These are phyloP conservation scores for Helleia helle DNA, from an alignment of 2,888 invertebrate species.

Conservation along the genomic window DNA sequence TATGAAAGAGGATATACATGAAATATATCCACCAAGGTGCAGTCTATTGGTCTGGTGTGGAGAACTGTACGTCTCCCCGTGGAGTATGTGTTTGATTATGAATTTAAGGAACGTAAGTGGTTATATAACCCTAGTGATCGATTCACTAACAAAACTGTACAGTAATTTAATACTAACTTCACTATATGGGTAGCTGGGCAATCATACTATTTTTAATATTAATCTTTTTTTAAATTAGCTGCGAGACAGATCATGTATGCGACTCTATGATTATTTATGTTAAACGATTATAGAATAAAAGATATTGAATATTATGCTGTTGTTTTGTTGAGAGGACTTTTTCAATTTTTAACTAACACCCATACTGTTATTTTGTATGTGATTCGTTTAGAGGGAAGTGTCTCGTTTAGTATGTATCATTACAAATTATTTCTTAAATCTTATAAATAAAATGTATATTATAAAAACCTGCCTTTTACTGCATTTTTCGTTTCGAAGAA, in stretches of 20 bases:
- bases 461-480: constrained; percentile 60
- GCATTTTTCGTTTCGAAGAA: constrained; percentile 48
- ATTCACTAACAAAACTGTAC: constrained; percentile 57
- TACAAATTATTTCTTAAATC: constrained; percentile 35
- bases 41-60: constrained; percentile 34
- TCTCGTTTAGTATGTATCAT: constrained; percentile 21
- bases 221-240: constrained; percentile 48
- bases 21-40: constrained; percentile 4
- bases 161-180: constrained; percentile 68
- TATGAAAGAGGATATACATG: constrained; percentile 1
- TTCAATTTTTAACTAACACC: constrained; percentile 14
- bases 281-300: constrained; percentile 32
- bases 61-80: constrained; percentile 1
- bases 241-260: constrained; percentile 51
- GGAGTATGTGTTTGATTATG: constrained; percentile 4
- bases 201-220: constrained; percentile 66
- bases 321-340: constrained; percentile 23
- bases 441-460: constrained; percentile 49
- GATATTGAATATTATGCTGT: constrained; percentile 38
- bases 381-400: constrained; percentile 23
- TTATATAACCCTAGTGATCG: constrained; percentile 56
- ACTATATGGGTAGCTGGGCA: constrained; percentile 71
- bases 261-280: constrained; percentile 44
- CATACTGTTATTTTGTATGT: constrained; percentile 23
- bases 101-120: constrained; percentile 28